These are phyloP conservation scores for Synergus itoensis DNA, from an alignment of 2,888 invertebrate genomes.

Conservation along the genomic window DNA sequence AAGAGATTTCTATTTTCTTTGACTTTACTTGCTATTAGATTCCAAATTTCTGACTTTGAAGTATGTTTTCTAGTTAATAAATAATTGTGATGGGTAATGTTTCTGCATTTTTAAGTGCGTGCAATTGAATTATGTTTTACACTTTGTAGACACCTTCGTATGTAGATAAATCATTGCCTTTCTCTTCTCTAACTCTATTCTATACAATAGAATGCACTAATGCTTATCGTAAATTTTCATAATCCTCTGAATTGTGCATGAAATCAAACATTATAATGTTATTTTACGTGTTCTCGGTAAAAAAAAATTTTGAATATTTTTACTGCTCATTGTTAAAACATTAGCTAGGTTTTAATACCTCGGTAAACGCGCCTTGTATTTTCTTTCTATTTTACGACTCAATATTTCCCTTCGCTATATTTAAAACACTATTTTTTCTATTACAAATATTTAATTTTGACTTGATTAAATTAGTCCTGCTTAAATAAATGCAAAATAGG, in stretches of 20 bases:
- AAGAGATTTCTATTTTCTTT: background rate
- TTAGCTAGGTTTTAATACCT: background rate
- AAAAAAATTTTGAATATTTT: background rate
- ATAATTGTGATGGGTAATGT: background rate
- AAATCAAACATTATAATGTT: background rate
- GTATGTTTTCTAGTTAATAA: background rate
- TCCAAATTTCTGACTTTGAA: background rate
- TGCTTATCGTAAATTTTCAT: background rate
- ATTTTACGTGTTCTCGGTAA: background rate
- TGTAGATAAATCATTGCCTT: conserved; percentile 25
- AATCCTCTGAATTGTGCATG: conserved; percentile 7
- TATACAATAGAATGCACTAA: background rate
- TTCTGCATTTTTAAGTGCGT: conserved; percentile 1
- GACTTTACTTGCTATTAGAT: background rate
- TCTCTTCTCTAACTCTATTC: conserved; percentile 28
- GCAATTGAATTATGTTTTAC: conserved; percentile 21
- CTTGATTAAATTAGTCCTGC: too few relatives aligned
- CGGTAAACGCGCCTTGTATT: background rate
- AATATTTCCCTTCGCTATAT: too few relatives aligned
- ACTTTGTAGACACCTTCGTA: conserved; percentile 1
- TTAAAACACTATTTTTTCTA: too few relatives aligned
- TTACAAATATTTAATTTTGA: too few relatives aligned
- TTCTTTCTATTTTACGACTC: too few relatives aligned
- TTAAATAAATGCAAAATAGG: too few relatives aligned
- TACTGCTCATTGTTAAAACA: background rate